Percentiles rank a stretch among this genome's conserved stretches.
These are phyloP conservation scores for Clanis bilineata DNA, from an alignment of 2,888 invertebrate species.

Conservation along the genomic window DNA sequence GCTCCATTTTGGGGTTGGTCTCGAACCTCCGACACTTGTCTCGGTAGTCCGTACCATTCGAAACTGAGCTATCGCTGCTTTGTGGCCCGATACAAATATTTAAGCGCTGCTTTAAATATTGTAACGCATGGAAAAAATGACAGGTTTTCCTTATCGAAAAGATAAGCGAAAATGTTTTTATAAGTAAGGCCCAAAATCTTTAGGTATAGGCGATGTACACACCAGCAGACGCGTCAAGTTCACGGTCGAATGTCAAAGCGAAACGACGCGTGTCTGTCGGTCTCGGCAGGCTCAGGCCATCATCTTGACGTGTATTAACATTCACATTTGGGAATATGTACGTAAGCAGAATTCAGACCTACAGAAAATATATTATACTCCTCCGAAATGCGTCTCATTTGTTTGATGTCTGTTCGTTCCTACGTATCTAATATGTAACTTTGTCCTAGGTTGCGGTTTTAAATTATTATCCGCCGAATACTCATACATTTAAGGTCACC, in stretches of 20 bases:
- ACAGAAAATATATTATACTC: not conserved
- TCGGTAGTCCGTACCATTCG: too few species aligned
- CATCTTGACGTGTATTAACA: conserved; percentile 22
- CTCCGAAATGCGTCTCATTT: not conserved
- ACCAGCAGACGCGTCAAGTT: not conserved
- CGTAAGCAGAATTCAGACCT: not conserved
- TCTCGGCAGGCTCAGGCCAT: conserved; percentile 15
- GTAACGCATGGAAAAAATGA: too few species aligned
- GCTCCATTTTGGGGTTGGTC: too few species aligned
- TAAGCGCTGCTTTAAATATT: too few species aligned
- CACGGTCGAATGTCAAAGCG: not conserved
- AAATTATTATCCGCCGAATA: too few species aligned
- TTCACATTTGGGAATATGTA: conserved; percentile 6
- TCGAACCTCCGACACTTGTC: too few species aligned
- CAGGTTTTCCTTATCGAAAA: too few species aligned
- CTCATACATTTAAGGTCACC: too few species aligned
- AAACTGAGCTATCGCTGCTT: too few species aligned
- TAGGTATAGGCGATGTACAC: not conserved
- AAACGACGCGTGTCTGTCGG: not conserved
- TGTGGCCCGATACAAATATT: too few species aligned
- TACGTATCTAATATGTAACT: not conserved
- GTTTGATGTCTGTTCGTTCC: not conserved
- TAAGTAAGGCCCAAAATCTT: not conserved
- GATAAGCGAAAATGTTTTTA: too few species aligned
- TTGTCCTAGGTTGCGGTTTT: not conserved